Percentiles rank a stretch among this genome's conserved stretches.
phyloP scores from a whole-genome alignment of 2,797 vertebrate genomes.

The Pseudochirops corinnae region DNA sequence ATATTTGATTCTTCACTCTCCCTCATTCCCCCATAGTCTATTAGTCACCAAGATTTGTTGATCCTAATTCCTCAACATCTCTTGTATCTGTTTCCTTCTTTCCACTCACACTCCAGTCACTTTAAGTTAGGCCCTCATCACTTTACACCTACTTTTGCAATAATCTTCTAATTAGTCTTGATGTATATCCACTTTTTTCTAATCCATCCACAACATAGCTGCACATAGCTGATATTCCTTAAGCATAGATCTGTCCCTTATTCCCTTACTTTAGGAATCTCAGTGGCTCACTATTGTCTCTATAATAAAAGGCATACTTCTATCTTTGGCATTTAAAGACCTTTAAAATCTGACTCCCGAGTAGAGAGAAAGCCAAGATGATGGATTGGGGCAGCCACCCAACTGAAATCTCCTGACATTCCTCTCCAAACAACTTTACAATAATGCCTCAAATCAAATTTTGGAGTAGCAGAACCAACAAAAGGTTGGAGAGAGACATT shows the following conservation, averaged over 20 bases:
- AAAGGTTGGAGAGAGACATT: neutral
- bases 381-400: neutral
- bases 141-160: neutral
- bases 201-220: neutral
- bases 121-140: neutral
- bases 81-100: neutral
- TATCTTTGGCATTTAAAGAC: neutral
- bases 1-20: neutral
- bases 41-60: neutral
- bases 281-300: neutral
- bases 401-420: neutral
- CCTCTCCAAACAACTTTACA: neutral
- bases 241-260: neutral
- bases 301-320: neutral
- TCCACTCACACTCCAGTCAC: neutral
- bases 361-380: neutral
- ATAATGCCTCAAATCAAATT: neutral
- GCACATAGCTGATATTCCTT: neutral
- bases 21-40: neutral
- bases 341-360: neutral
- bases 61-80: neutral
- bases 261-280: neutral
- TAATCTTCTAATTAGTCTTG: neutral
- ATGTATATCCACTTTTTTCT: neutral
- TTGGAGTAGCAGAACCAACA: neutral